phyloP scores from a whole-genome alignment of 2,888 invertebrate species.

The Vesta saturnalis region DNA sequence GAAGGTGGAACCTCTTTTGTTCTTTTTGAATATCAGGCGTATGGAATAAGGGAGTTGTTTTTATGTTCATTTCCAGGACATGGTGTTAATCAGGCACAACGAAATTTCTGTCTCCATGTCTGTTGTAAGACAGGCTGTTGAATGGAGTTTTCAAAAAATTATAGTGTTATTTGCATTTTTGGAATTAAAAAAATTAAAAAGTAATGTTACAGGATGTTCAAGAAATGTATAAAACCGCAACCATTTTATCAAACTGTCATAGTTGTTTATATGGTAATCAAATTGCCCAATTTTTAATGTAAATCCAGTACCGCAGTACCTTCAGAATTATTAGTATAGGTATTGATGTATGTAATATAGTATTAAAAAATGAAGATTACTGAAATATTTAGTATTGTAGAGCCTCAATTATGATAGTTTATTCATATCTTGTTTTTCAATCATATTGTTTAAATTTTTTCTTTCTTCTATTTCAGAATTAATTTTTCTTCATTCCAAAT shows the following conservation, averaged over 20 bases:
- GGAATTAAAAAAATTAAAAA: constrained; percentile 42
- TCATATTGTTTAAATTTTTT: too few species aligned
- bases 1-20: neutral
- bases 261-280: constrained; percentile 32
- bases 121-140: constrained; percentile 32
- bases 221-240: constrained; percentile 29
- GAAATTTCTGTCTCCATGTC: constrained; percentile 27
- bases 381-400: too few species aligned
- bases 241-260: constrained; percentile 35
- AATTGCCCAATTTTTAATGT: constrained; percentile 27
- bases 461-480: too few species aligned
- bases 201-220: constrained; percentile 31
- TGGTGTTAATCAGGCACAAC: constrained; percentile 12
- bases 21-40: constrained; percentile 41
- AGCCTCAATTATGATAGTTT: too few species aligned
- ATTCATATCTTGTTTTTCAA: too few species aligned
- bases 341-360: too few species aligned
- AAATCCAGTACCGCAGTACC: constrained; percentile 16
- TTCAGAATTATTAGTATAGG: too few species aligned
- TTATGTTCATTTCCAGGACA: constrained; percentile 26
- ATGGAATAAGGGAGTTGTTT: constrained; percentile 35
- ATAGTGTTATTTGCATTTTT: constrained; percentile 39
- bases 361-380: too few species aligned
- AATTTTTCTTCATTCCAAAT: too few species aligned
- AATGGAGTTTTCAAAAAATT: constrained; percentile 41